Conservation (phyloP, 2,797 vertebrate species). For the Phoeniculus purpureus region DNA sequence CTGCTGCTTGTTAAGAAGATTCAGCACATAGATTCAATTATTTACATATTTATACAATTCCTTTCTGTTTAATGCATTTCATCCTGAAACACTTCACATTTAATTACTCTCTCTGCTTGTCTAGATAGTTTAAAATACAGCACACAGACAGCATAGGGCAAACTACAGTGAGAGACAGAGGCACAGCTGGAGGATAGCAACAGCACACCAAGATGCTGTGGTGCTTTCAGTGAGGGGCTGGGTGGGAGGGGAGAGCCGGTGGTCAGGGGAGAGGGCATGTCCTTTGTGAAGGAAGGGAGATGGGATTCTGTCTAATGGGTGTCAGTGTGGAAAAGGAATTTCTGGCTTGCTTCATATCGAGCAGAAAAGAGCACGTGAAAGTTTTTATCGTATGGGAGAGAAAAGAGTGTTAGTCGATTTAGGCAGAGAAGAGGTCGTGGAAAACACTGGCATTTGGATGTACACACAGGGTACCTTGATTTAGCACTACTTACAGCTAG, state of each 20-base stretch:
- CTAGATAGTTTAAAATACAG: slow-evolving; percentile 38
- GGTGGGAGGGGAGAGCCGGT: background rate
- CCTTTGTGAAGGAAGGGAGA: background rate
- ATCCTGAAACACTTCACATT: background rate
- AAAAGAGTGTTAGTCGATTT: background rate
- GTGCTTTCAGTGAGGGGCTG: background rate
- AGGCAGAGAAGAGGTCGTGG: background rate
- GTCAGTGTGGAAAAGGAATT: background rate
- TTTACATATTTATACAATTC: slow-evolving; percentile 50
- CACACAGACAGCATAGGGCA: background rate
- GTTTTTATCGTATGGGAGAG: background rate
- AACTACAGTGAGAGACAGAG: slow-evolving; percentile 8
- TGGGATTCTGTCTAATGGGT: background rate
- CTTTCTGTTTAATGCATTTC: slow-evolving; percentile 27
- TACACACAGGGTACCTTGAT: background rate
- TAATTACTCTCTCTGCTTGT: slow-evolving; percentile 26
- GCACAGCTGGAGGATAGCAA: background rate
- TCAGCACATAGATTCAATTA: slow-evolving; percentile 14
- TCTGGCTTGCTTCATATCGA: background rate
- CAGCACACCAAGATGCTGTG: background rate
- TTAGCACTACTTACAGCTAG: background rate
- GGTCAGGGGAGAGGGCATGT: background rate
- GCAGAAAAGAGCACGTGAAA: background rate
- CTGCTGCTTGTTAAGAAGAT: slow-evolving; percentile 3
- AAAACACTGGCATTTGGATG: fast-evolving